Percentiles rank a stretch among this genome's conserved stretches.
Conservation (phyloP, 2,113 vertebrate genomes). For the Mesembrinibis cayennensis region DNA sequence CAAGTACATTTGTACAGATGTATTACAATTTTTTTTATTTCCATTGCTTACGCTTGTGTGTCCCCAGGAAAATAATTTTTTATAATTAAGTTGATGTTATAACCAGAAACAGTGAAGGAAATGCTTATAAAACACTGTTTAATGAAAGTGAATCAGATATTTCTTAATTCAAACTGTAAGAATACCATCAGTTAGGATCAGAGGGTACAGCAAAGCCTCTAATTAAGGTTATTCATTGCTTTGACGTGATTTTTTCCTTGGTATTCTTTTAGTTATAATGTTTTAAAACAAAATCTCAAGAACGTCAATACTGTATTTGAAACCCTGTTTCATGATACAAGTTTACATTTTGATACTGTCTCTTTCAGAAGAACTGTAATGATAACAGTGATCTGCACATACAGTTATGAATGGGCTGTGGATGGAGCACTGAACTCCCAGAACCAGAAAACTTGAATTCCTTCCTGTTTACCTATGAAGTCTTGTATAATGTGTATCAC, state of each 20-base stretch:
- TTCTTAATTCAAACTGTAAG: constrained; percentile 6
- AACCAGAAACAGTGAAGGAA: neutral
- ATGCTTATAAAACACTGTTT: neutral
- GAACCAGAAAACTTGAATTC: neutral
- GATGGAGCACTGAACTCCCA: neutral
- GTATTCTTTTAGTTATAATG: neutral
- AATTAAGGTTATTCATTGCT: constrained; percentile 43
- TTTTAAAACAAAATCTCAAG: neutral
- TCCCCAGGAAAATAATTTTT: neutral
- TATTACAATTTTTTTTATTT: neutral
- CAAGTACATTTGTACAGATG: neutral
- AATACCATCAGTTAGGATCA: neutral
- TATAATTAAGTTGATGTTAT: neutral
- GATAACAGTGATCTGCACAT: neutral
- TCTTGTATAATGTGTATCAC: neutral
- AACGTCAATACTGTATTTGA: neutral
- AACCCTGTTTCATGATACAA: neutral
- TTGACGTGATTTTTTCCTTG: constrained; percentile 27
- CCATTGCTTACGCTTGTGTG: neutral
- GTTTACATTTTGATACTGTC: neutral
- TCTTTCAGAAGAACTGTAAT: neutral
- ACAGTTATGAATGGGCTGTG: neutral
- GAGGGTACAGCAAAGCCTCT: neutral
- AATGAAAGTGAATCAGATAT: neutral
- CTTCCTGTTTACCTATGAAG: neutral